Evolutionary conservation across 2,113 vertebrate genomes (phyloP).

Genomic region (Sturnus vulgaris): DNA sequence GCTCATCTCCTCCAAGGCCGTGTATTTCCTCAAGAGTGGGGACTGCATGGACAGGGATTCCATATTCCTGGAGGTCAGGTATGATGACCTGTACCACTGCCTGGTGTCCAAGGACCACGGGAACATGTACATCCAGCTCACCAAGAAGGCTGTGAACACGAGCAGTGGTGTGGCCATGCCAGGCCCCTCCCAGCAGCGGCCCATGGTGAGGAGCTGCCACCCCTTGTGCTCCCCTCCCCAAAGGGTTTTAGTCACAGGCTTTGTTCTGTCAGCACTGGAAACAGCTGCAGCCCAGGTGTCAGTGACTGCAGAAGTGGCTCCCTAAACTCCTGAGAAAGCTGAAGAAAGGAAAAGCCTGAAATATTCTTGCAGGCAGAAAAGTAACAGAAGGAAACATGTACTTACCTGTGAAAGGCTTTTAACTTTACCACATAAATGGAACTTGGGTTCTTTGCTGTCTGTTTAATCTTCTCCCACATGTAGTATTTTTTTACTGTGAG

Average conservation of each 20-base stretch:
- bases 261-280: neutral
- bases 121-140: constrained; percentile 93
- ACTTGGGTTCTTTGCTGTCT: neutral
- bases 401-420: neutral
- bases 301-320: neutral
- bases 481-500: neutral
- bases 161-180: constrained; percentile 92
- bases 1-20: constrained; percentile 94
- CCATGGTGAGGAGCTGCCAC: constrained; percentile 82
- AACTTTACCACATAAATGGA: neutral
- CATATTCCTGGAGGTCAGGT: constrained; percentile 95
- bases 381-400: neutral
- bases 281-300: neutral
- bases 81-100: constrained; percentile 95
- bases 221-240: neutral
- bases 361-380: neutral
- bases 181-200: constrained; percentile 92
- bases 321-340: neutral
- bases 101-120: constrained; percentile 95
- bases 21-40: constrained; percentile 90
- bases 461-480: neutral
- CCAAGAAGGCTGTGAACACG: constrained; percentile 89
- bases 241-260: neutral
- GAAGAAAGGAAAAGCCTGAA: neutral
- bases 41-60: constrained; percentile 88